Conservation (phyloP, 2,797 vertebrate genomes). For the Zalophus californianus region DNA sequence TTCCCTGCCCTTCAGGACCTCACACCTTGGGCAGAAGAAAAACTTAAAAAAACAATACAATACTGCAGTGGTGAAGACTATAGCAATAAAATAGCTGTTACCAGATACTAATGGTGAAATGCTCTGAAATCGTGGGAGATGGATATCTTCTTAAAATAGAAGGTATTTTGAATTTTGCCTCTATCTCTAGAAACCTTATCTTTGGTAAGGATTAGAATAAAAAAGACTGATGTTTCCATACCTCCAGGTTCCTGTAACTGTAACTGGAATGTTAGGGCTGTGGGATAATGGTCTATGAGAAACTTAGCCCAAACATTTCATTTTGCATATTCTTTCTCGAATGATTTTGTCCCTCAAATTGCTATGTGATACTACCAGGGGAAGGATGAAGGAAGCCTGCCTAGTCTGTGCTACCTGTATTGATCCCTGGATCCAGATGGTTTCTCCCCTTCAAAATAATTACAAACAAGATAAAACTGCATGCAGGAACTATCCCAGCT, state of each 20-base stretch:
- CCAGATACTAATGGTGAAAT: conserved; percentile 31
- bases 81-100: conserved; percentile 12
- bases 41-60: conserved; percentile 46
- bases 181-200: conserved; percentile 40
- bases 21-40: not conserved
- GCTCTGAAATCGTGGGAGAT: conserved; percentile 52
- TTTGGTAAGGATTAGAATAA: conserved; percentile 40
- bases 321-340: conserved; percentile 46
- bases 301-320: conserved; percentile 36
- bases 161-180: conserved; percentile 42
- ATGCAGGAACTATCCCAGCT: conserved; percentile 59
- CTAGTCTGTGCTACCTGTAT: conserved; percentile 42
- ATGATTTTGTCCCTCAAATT: conserved; percentile 8
- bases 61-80: not conserved
- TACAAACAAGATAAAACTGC: conserved; percentile 69
- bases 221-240: conserved; percentile 1
- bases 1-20: conserved; percentile 20
- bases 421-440: conserved; percentile 64
- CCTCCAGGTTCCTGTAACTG: not conserved
- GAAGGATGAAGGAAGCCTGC: conserved; percentile 11
- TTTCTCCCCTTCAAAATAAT: conserved; percentile 65
- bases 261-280: not conserved
- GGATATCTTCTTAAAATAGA: conserved; percentile 53
- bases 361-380: not conserved
- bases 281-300: not conserved